Conservation (phyloP, 2,113 vertebrate species). For the Dipodomys ordii region DNA sequence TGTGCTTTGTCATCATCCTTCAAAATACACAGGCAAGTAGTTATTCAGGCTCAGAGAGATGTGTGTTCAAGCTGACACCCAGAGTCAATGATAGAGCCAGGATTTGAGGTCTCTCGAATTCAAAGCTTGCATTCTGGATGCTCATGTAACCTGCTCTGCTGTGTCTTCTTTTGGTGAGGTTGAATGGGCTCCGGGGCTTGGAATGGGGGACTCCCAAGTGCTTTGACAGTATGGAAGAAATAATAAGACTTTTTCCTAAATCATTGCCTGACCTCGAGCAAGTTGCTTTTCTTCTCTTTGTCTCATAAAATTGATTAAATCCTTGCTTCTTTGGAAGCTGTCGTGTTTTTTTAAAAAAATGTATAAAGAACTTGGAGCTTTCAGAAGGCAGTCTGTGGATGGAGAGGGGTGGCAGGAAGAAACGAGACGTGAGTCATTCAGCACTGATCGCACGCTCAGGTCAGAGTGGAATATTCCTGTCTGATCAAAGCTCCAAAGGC, state of each 20-base stretch:
- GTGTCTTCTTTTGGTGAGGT: not conserved
- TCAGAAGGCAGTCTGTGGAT: not conserved
- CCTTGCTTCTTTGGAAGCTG: not conserved
- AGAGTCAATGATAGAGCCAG: not conserved
- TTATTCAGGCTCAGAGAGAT: not conserved
- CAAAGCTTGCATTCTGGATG: not conserved
- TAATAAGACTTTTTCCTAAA: not conserved
- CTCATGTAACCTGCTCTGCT: not conserved
- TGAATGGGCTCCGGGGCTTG: not conserved
- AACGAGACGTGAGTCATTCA: not conserved
- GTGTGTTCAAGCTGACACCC: not conserved
- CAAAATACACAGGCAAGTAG: not conserved
- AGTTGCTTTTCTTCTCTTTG: conserved; percentile 9
- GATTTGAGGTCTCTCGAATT: not conserved
- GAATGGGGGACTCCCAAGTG: not conserved
- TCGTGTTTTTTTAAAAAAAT: not conserved
- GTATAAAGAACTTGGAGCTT: conserved; percentile 3
- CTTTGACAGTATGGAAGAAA: not conserved
- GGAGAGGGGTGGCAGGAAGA: not conserved
- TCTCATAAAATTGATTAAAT: not conserved
- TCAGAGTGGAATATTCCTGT: not conserved
- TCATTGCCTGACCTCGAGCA: not conserved
- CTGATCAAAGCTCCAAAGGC: not conserved
- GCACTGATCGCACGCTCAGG: not conserved
- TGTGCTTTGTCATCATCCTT: not conserved